These are phyloP conservation scores for Ptychobarbus kaznakovi DNA, from an alignment of 2,797 vertebrate genomes.

Conservation along the genomic window DNA sequence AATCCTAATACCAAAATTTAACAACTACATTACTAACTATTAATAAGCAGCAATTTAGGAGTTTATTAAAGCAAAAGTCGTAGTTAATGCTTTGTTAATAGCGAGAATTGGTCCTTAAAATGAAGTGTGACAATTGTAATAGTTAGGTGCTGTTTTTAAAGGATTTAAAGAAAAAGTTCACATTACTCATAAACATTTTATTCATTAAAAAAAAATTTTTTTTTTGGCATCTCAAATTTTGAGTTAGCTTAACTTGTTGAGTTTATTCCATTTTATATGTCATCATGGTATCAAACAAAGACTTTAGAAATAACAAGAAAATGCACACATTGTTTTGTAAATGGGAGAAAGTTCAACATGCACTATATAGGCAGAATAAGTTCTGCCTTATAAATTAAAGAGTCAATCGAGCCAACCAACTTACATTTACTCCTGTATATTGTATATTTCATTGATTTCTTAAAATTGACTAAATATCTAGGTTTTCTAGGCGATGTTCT, in stretches of 20 bases:
- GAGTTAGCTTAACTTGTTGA: neutral
- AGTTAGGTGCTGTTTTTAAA: neutral
- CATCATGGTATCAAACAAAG: neutral
- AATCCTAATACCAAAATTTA: too few species aligned
- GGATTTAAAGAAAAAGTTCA: neutral
- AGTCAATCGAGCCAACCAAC: neutral
- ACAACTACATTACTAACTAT: too few species aligned
- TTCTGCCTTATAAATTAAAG: neutral
- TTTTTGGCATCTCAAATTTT: neutral
- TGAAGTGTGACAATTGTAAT: neutral
- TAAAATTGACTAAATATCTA: neutral
- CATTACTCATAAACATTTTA: neutral
- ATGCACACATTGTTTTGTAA: too few species aligned
- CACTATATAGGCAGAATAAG: too few species aligned
- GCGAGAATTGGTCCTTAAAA: too few species aligned
- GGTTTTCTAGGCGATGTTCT: neutral
- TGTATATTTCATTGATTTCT: neutral
- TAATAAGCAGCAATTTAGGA: neutral
- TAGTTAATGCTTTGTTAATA: too few species aligned
- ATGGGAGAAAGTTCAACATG: too few species aligned
- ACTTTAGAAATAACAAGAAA: too few species aligned
- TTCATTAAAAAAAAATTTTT: neutral
- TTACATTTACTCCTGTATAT: neutral
- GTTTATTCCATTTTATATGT: neutral
- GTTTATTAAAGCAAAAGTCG: neutral